Evolutionary conservation across 37 sponge, comb jelly and placozoan genomes (phyloP).

Genomic region (Theonella swinhoei): DNA sequence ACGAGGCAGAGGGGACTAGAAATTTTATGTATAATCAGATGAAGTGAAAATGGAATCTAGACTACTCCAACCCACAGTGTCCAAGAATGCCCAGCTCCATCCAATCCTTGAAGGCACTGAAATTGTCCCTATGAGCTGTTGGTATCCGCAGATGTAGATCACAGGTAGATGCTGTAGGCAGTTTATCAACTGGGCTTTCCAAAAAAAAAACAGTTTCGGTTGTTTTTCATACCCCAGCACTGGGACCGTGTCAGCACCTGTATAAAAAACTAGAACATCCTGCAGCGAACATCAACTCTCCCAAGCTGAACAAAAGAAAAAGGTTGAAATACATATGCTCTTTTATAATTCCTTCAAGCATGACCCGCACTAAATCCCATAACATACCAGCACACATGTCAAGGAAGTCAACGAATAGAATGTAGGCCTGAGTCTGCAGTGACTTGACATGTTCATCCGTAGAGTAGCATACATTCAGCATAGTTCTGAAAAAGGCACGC

Average conservation of each 20-base stretch:
- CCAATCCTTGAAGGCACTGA: not conserved
- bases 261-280: constrained; percentile 34
- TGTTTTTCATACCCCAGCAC: constrained; percentile 11
- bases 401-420: constrained; percentile 46
- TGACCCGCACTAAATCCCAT: not conserved
- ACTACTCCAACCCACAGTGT: constrained; percentile 1
- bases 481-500: constrained; percentile 8
- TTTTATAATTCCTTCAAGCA: no score
- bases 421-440: constrained; percentile 9
- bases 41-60: not conserved
- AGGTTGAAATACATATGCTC: no score
- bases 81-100: not conserved
- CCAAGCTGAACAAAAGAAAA: no score
- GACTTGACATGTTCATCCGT: not conserved
- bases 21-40: not conserved
- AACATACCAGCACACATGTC: constrained; percentile 47
- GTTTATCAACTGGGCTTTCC: not conserved
- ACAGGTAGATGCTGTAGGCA: constrained; percentile 51
- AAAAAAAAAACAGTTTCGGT: not conserved
- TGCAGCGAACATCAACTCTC: constrained; percentile 1
- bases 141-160: constrained; percentile 21
- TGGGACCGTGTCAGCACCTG: constrained; percentile 27
- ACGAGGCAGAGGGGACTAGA: not conserved
- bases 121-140: not conserved
- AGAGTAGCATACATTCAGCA: not conserved